Conservation (phyloP, 2,888 invertebrate species). For the Lepidonotus clava region DNA sequence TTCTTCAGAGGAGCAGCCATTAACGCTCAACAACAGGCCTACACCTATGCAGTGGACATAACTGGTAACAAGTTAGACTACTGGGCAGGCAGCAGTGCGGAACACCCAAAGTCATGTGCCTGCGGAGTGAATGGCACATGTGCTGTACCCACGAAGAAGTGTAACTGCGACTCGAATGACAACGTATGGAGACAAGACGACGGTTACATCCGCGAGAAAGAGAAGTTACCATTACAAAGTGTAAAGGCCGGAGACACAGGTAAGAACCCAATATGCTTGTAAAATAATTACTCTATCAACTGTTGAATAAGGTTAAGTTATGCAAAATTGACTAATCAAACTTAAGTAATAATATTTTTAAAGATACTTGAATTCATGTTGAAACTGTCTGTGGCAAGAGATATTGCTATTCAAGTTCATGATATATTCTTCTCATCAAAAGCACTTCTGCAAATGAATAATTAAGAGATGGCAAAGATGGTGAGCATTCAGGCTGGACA, state of each 20-base stretch:
- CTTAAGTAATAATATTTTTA: no score
- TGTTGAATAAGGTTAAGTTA: no score
- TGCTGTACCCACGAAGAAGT: constrained; percentile 63
- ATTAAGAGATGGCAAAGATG: no score
- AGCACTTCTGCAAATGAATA: no score
- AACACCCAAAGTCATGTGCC: constrained; percentile 65
- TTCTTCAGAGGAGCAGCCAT: no score
- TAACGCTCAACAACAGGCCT: not conserved
- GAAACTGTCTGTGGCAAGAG: no score
- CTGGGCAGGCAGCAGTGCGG: constrained; percentile 69
- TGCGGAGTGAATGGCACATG: constrained; percentile 72
- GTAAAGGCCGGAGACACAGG: constrained; percentile 76
- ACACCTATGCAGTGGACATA: constrained; percentile 72
- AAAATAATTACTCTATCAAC: not conserved
- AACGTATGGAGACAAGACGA: constrained; percentile 70
- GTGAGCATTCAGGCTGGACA: no score
- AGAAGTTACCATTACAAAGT: constrained; percentile 71
- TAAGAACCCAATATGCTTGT: constrained; percentile 56
- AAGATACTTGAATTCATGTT: no score
- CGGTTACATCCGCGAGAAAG: constrained; percentile 71
- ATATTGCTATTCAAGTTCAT: no score
- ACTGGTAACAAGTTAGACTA: constrained; percentile 68
- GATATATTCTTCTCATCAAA: no score
- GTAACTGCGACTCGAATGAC: constrained; percentile 76
- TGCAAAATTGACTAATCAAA: no score